phyloP scores from a whole-genome alignment of 2,797 vertebrate species.

The Rhyacichthys aspro region DNA sequence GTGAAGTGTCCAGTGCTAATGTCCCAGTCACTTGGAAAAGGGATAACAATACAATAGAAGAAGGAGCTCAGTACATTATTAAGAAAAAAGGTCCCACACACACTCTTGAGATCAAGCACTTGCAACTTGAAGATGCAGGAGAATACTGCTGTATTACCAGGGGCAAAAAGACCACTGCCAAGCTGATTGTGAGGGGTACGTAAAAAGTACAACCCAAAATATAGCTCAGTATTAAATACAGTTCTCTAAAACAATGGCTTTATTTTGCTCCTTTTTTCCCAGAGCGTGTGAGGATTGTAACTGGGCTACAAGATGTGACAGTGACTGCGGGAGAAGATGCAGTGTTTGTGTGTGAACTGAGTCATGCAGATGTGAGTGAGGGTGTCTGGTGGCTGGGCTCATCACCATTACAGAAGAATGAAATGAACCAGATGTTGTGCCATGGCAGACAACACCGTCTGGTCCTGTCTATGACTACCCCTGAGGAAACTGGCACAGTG shows the following conservation, averaged over 20 bases:
- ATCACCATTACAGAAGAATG: constrained; percentile 88
- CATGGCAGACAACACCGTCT: constrained; percentile 77
- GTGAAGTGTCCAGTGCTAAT: constrained; percentile 83
- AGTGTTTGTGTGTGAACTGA: constrained; percentile 90
- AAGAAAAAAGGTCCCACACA: constrained; percentile 74
- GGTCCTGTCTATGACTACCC: constrained; percentile 79
- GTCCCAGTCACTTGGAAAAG: constrained; percentile 87
- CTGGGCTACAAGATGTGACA: constrained; percentile 84
- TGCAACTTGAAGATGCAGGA: constrained; percentile 79
- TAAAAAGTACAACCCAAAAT: neutral
- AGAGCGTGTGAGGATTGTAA: constrained; percentile 79
- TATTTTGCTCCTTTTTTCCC: constrained; percentile 41
- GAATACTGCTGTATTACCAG: constrained; percentile 84
- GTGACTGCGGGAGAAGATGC: constrained; percentile 93
- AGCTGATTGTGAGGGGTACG: constrained; percentile 84
- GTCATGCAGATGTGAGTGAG: constrained; percentile 80
- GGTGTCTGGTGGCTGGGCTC: constrained; percentile 94
- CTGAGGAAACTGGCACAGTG: constrained; percentile 84
- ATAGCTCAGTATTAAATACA: neutral
- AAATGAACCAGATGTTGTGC: constrained; percentile 88
- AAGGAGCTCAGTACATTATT: constrained; percentile 79
- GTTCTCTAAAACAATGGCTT: constrained; percentile 38
- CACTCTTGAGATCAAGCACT: constrained; percentile 75
- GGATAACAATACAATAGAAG: constrained; percentile 73
- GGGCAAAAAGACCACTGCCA: constrained; percentile 80